phyloP scores from a whole-genome alignment of 2,888 invertebrate species.

The Leptarthrus brevirostris region DNA sequence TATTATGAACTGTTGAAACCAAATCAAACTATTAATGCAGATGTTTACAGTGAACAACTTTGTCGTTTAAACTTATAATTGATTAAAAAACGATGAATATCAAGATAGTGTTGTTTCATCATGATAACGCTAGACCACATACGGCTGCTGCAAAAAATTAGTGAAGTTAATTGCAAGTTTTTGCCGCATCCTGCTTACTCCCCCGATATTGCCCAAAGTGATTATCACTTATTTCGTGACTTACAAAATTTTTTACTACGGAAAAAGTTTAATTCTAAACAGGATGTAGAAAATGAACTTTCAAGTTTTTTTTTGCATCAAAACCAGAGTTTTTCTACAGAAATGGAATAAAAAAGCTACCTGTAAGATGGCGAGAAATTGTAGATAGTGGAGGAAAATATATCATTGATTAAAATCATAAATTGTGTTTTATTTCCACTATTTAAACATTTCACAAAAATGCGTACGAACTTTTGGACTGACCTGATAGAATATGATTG shows the following conservation, averaged over 20 bases:
- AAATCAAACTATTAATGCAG: too few species aligned
- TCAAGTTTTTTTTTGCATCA: conserved; percentile 25
- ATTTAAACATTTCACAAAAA: background rate
- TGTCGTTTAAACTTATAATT: too few species aligned
- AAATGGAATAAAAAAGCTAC: conserved; percentile 16
- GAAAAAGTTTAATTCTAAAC: conserved; percentile 13
- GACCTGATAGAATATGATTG: too few species aligned
- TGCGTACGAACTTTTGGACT: background rate
- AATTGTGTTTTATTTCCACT: background rate
- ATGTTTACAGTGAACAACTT: too few species aligned
- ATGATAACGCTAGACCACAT: too few species aligned
- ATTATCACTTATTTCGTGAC: conserved; percentile 28
- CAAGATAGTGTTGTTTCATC: too few species aligned
- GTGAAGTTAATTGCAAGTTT: conserved; percentile 8
- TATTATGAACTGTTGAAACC: too few species aligned
- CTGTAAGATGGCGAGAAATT: too few species aligned
- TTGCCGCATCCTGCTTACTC: conserved; percentile 31
- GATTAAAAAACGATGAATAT: too few species aligned
- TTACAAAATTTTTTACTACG: conserved; percentile 24
- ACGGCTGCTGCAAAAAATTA: background rate
- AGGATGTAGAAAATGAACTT: conserved; percentile 3
- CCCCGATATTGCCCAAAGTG: conserved; percentile 15
- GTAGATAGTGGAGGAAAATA: conserved; percentile 33
- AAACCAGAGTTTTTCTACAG: conserved; percentile 16
- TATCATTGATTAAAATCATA: conserved; percentile 36